Evolutionary conservation across 2,888 invertebrate species (phyloP), one percentile per base, ranked within the genome.

Genomic region (Physocephala rufipes): DNA sequence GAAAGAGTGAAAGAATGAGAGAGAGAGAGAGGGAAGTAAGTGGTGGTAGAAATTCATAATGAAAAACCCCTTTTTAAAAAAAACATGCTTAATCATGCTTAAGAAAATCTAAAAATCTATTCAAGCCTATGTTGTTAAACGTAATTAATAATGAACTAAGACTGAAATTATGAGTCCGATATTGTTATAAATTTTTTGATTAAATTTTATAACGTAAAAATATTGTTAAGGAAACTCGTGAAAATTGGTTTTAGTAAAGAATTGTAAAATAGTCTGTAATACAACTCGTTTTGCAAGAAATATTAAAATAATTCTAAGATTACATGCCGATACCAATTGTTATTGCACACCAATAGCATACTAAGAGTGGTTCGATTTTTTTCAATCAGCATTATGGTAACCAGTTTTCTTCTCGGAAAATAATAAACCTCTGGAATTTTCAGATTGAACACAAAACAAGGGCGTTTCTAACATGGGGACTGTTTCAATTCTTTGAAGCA

Each of bases 101-200:
- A 19, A 55, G n/a, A 26, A 55, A 55, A 55, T 36, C 36, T 36
- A 36, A 49, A 49, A 49, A 49, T 49, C 19, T n/a, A 36, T 36
- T 36, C 36, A 9, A 49, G 49, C 49, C 12, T 49, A 49, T 49
- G 49, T 49, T 49, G n/a, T 49, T 49, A 15, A 21, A 61, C 13
- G 21, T 30, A 49, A 59, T 30, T 15, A 45, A 26, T 36, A 61
- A 67, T 19, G 55, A 45, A 67, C 19, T 16, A 58, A 68, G 67
- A 68, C 67, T 68, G 67, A 68, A 61, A 12, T 36, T 61, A 61
- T 59, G 67, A 68, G 67, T 61, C 61, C 53, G 61, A 49, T 59
- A 49, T 68, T 49, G 61, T 68, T 68, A 49, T 30, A 43, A 68
- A 13, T 36, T 49, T 68, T n/a, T 49, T 21, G n/a, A 68, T 49